Evolutionary conservation across 2,888 invertebrate genomes (phyloP).

Genomic region (Megastigmus dorsalis): DNA sequence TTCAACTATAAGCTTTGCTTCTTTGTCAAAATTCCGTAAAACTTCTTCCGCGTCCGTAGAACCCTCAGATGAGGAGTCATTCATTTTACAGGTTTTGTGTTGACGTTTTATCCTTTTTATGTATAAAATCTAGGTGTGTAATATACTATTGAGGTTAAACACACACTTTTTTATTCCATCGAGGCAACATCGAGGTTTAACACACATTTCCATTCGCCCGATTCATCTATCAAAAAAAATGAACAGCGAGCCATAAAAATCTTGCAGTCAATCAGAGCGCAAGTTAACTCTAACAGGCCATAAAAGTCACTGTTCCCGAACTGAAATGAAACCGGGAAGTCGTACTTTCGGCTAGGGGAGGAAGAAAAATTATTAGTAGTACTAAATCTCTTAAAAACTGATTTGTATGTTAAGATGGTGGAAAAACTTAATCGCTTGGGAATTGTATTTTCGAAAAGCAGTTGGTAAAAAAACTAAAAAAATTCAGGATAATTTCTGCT

Average conservation of each 20-base stretch:
- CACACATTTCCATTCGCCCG: too few species aligned
- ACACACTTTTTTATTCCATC: too few species aligned
- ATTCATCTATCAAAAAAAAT: too few species aligned
- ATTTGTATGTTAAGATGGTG: too few species aligned
- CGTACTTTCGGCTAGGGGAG: not conserved
- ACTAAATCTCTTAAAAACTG: too few species aligned
- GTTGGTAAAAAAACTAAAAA: too few species aligned
- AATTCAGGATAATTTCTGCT: too few species aligned
- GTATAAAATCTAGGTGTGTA: not conserved
- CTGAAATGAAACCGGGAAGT: not conserved
- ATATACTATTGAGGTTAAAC: too few species aligned
- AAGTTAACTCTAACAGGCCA: not conserved
- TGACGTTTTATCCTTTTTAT: not conserved
- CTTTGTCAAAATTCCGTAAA: conserved; percentile 3
- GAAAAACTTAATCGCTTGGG: too few species aligned
- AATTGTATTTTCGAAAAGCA: too few species aligned
- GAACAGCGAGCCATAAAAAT: not conserved
- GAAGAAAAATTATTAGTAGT: too few species aligned
- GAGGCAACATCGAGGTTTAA: too few species aligned
- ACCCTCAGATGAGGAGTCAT: not conserved
- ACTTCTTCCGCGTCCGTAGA: conserved; percentile 12
- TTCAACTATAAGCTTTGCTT: conserved; percentile 14
- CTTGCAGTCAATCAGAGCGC: not conserved
- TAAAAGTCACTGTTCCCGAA: not conserved
- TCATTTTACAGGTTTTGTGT: not conserved